These are phyloP conservation scores for Mesorhabditis spiculigera DNA, from an alignment of 2,888 invertebrate genomes.

Conservation along the genomic window DNA sequence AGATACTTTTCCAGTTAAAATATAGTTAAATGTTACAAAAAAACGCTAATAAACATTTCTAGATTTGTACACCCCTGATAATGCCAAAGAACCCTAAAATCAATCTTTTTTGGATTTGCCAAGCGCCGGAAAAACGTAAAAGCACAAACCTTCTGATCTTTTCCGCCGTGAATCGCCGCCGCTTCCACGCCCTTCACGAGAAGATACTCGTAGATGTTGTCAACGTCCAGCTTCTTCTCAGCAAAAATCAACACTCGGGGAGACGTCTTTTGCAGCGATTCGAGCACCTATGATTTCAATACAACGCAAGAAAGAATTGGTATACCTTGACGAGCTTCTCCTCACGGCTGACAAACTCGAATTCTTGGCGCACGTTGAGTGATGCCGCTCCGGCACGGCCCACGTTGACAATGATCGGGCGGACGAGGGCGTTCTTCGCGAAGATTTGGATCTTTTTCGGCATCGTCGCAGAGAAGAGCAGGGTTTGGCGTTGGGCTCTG, in stretches of 20 bases:
- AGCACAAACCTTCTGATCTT: slow-evolving; percentile 65
- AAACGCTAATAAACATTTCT: no score
- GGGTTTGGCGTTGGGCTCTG: slow-evolving; percentile 86
- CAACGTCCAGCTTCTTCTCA: slow-evolving; percentile 97
- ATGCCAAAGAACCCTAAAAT: neutral
- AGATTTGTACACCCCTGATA: no score
- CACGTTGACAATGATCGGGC: slow-evolving; percentile 89
- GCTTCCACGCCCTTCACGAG: slow-evolving; percentile 93
- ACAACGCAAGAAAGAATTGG: no score
- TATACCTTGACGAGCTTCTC: slow-evolving; percentile 77
- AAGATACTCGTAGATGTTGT: slow-evolving; percentile 96
- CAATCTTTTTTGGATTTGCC: slow-evolving; percentile 12
- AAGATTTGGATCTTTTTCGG: slow-evolving; percentile 98
- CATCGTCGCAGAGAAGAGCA: slow-evolving; percentile 98
- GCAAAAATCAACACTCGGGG: slow-evolving; percentile 90
- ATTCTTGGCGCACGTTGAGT: slow-evolving; percentile 82
- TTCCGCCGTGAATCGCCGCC: slow-evolving; percentile 97
- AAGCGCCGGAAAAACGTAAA: no score
- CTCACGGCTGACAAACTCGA: slow-evolving; percentile 95
- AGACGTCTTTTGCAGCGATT: slow-evolving; percentile 88
- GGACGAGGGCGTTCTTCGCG: slow-evolving; percentile 67
- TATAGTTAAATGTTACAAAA: no score
- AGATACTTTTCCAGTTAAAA: no score
- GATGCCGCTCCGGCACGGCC: slow-evolving; percentile 97
- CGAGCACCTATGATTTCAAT: slow-evolving; percentile 70